Base-by-base conservation (phyloP, 2,888 invertebrate species). In the Tachina grossa region DNA sequence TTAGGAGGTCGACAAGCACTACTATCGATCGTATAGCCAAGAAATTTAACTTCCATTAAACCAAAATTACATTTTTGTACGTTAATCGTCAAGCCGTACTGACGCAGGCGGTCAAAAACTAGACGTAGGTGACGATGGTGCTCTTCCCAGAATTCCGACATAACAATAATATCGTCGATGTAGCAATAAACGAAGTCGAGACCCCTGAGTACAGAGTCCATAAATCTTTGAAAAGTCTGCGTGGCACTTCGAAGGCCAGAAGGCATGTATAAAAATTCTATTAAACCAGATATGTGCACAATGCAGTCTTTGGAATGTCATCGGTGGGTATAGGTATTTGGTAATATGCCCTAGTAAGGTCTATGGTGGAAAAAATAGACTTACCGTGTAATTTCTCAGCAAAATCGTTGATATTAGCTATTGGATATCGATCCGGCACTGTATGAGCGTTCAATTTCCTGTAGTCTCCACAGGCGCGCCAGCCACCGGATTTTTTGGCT, bases 181-280 rank as follows among this genome's bases (percentile, higher is more conserved):
- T 78, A 82, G 4, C 41, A 61, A 39, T 81, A 71, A 13, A 74
- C 72, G n/a, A 68, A 72, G 4, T 74, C 55, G 3, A 78, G 13
- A 14, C 85, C 81, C 43, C 80, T 71, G n/a, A 84, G 16, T 10
- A 76, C 74, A 19, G 55, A 45, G 14, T 81, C 57, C 39, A 77
- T 81, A 61, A 87, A 84, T 10, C 89, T 82, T 10, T 84, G 55
- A 4, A 90, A 77, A 9, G 87, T 82, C 22, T 87, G 65, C 11
- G 83, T 68, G 10, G 83, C 83, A 11, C 47, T 65, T 39, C 57
- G 4, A 16, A 65, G 14, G 9, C 78, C 59, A 13, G 78, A 77
- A 9, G 79, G 51, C 66, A 66, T 80, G 14, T 13, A 65, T 45
- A 66, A 39, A 49, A 80, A 80, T 66, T 74, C 72, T 13, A 61